Evolutionary conservation across 2,797 vertebrate species (phyloP), one percentile per base, ranked within the genome.

Genomic region (Petrocephalus schoutedeni): DNA sequence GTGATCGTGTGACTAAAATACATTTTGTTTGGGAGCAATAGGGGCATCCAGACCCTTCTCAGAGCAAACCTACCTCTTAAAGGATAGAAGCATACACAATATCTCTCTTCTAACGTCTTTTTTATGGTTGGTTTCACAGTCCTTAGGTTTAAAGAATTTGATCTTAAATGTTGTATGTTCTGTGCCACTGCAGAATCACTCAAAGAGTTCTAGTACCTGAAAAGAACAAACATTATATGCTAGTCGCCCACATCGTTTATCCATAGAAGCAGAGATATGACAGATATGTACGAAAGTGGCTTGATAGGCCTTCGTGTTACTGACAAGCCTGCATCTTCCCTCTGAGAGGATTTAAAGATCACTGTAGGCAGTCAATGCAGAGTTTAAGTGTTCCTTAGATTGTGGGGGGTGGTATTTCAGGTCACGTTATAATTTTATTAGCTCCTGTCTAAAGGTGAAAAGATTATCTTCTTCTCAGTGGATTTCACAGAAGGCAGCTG

Each of bases 391-490:
- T 56, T 32, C 49, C 49, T 16, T 85, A 84, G 10, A 84, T 84
- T 10, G 80, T 53, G n/a, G 12, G 53, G 54, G 28, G 8, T 32
- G 7, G 53, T 28, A 85, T 58, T 54, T 85, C 16, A 58, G 84
- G 28, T 86, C 53, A 58, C 14, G 16, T 59, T 32, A 86, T 59
- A 32, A 59, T 86, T 86, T 86, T 36, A 58, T 64, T 61, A 49
- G 7, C 85, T 61, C n/a, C 58, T 86, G 85, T 86, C 57, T 61
- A 86, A 45, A 64, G 85, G 57, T 86, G 58, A 64, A 53, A 53
- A 83, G 85, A 64, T 86, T 45, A 86, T 61, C 32, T 9, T 61
- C 57, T 86, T 61, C 85, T 49, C 12, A 16, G 36, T 49, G 85
- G 57, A 21, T 86, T 86, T 56, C 41, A 21, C 16, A 86, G 85